Percentiles rank a stretch among this genome's conserved stretches.
Conservation (phyloP, 2,888 invertebrate genomes). For the Noctua fimbriata region DNA sequence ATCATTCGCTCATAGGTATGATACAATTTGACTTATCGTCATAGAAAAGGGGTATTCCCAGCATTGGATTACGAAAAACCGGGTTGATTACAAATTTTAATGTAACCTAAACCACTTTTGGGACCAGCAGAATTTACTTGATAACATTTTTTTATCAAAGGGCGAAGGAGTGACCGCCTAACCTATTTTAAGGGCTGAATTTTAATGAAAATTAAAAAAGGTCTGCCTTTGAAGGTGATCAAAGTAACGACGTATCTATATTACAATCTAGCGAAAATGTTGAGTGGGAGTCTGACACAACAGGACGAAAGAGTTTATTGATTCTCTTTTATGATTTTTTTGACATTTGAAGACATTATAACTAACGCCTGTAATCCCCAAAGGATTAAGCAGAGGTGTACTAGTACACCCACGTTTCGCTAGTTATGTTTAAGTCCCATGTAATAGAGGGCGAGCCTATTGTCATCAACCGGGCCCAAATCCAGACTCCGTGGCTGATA, state of each 20-base stretch:
- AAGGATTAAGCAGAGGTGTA: too few relatives aligned
- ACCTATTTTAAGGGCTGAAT: slow-evolving; percentile 4
- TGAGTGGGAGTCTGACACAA: background rate
- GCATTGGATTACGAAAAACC: background rate
- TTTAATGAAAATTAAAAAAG: slow-evolving; percentile 31
- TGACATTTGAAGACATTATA: background rate
- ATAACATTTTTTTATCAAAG: background rate
- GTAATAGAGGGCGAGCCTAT: too few relatives aligned
- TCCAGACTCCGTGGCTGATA: too few relatives aligned
- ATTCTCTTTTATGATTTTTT: background rate
- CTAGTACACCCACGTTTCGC: too few relatives aligned
- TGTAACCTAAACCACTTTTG: background rate
- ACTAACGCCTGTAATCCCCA: too few relatives aligned
- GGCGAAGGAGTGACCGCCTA: background rate
- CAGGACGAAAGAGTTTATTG: background rate
- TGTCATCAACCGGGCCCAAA: too few relatives aligned
- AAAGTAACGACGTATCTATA: slow-evolving; percentile 14
- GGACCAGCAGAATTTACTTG: background rate
- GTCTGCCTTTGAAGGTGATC: slow-evolving; percentile 21
- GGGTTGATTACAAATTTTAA: background rate
- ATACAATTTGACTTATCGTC: background rate
- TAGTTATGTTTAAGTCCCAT: too few relatives aligned
- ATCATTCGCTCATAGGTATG: background rate
- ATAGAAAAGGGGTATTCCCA: background rate
- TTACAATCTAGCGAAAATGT: slow-evolving; percentile 3